Conservation (phyloP, 2,888 invertebrate species). For the Schizaphis graminum region DNA sequence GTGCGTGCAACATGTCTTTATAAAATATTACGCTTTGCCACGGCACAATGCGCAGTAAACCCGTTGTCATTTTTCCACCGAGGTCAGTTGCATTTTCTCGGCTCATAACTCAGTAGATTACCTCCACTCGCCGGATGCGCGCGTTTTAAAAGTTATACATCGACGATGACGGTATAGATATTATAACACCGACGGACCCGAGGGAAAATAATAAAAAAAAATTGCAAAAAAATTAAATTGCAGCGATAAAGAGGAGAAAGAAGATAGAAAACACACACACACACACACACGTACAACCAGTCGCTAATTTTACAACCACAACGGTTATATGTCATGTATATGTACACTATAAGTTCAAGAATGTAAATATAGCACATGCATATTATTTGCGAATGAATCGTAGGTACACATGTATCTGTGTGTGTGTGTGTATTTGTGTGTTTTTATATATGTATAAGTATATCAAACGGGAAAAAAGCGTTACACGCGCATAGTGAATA, state of each 20-base stretch:
- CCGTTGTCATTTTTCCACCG: constrained; percentile 42
- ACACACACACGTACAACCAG: neutral
- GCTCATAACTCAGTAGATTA: constrained; percentile 43
- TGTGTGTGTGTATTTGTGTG: too few relatives aligned
- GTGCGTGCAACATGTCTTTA: constrained; percentile 5
- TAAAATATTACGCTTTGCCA: neutral
- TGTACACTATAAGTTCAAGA: neutral
- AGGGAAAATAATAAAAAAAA: neutral
- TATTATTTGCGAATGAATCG: neutral
- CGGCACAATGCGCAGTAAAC: neutral
- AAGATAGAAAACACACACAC: neutral
- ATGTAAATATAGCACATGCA: neutral
- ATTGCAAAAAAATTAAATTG: neutral
- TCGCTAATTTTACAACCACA: constrained; percentile 33
- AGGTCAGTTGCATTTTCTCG: constrained; percentile 54
- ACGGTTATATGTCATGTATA: neutral
- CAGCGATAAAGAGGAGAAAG: neutral
- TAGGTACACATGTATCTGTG: neutral
- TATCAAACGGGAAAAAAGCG: neutral
- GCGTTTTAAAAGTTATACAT: neutral
- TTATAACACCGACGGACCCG: neutral
- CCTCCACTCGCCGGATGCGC: neutral
- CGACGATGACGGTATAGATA: neutral
- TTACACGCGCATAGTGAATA: neutral
- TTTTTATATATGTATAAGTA: neutral